Evolutionary conservation across 2,113 vertebrate species (phyloP).

Genomic region (Chrysemys picta): DNA sequence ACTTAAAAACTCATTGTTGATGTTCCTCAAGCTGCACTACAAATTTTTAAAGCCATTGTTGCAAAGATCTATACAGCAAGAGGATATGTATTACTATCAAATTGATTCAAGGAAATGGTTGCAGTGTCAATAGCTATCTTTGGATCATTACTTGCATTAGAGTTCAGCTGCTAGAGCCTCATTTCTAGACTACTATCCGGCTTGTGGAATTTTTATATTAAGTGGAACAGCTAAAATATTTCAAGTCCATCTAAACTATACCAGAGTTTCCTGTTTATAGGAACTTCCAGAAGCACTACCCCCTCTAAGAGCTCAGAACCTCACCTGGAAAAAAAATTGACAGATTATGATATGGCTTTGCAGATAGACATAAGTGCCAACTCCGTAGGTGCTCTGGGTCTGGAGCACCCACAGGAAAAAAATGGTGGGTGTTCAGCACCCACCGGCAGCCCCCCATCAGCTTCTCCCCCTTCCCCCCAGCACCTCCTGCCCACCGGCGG

Average conservation of each 20-base stretch:
- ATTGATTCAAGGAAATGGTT: background rate
- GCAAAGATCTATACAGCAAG: background rate
- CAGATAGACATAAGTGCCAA: no score
- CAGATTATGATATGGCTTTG: background rate
- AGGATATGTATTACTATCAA: background rate
- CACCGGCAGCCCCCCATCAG: no score
- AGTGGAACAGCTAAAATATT: background rate
- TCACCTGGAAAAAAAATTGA: background rate
- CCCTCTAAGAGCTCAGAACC: background rate
- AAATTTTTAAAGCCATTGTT: background rate
- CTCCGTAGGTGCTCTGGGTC: no score
- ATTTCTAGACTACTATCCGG: background rate
- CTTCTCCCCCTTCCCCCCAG: no score
- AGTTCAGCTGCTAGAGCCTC: background rate
- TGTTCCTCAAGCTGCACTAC: background rate
- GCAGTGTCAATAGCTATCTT: background rate
- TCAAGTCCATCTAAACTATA: fast-evolving
- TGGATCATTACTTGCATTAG: no score
- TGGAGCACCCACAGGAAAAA: no score
- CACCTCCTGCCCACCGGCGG: no score
- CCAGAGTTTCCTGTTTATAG: background rate
- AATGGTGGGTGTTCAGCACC: no score
- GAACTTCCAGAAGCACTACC: background rate
- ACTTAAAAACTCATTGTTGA: background rate
- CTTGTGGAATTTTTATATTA: fast-evolving